These are phyloP conservation scores for Sialis lutaria DNA, from an alignment of 2,888 invertebrate species.

Conservation along the genomic window DNA sequence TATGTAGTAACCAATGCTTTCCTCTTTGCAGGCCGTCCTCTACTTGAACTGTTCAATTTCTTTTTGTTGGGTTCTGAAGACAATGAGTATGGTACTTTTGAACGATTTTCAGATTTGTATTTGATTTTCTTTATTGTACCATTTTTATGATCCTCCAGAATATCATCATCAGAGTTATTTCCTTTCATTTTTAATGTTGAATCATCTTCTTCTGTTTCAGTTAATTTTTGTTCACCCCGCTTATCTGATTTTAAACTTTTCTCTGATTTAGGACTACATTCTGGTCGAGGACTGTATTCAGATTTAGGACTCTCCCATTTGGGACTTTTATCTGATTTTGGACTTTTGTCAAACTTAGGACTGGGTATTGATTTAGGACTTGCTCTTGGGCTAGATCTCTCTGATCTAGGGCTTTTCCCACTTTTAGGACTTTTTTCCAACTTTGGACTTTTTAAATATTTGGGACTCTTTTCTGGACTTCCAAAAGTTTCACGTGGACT, in stretches of 20 bases:
- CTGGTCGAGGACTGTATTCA: slow-evolving; percentile 2
- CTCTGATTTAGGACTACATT: slow-evolving; percentile 2
- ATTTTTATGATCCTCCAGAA: slow-evolving; percentile 7
- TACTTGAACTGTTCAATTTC: slow-evolving; percentile 14
- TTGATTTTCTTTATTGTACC: slow-evolving; percentile 7
- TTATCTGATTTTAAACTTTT: not conserved
- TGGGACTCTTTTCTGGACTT: slow-evolving; percentile 1
- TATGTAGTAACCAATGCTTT: slow-evolving; percentile 32
- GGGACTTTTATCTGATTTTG: not conserved
- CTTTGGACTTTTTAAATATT: not conserved
- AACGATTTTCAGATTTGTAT: slow-evolving; percentile 4
- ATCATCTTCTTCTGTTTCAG: not conserved
- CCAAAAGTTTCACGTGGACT: not conserved
- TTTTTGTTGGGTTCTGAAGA: slow-evolving; percentile 1
- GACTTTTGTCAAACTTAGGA: slow-evolving; percentile 1
- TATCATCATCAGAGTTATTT: not conserved
- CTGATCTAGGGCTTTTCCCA: not conserved
- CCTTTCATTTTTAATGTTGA: not conserved
- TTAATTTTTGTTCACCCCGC: not conserved
- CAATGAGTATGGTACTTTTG: not conserved
- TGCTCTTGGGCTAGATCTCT: not conserved
- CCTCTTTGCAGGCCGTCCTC: slow-evolving; percentile 27
- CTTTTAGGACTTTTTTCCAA: not conserved
- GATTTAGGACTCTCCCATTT: slow-evolving; percentile 1
- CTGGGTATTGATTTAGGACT: slow-evolving; percentile 3